Evolutionary conservation across 1,140 invertebrate species (phyloP).

Genomic region (Kradibia gibbosae): DNA sequence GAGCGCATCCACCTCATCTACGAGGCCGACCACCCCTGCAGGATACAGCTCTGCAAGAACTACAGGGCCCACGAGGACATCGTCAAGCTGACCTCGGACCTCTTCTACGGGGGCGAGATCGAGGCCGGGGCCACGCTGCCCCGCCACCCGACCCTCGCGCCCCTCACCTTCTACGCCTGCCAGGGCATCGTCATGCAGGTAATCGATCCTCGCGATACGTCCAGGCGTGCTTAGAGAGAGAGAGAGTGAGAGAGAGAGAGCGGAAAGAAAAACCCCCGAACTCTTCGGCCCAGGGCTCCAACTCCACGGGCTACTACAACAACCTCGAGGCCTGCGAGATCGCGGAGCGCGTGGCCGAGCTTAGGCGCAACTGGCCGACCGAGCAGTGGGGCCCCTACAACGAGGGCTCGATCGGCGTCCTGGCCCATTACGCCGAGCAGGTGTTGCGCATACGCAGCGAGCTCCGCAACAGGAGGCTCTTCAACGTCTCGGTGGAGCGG

Average conservation of each 20-base stretch:
- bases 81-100: conserved; percentile 84
- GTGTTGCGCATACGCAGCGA: conserved; percentile 84
- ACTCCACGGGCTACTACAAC: conserved; percentile 90
- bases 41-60: conserved; percentile 88
- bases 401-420: conserved; percentile 86
- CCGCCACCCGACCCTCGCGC: conserved; percentile 79
- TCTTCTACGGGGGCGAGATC: conserved; percentile 87
- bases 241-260: not conserved
- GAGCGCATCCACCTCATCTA: conserved; percentile 88
- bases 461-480: conserved; percentile 81
- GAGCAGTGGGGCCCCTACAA: conserved; percentile 81
- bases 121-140: conserved; percentile 80
- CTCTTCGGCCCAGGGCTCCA: conserved; percentile 75
- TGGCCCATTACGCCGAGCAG: conserved; percentile 90
- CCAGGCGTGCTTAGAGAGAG: not conserved
- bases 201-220: not conserved
- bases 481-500: conserved; percentile 86
- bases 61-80: conserved; percentile 90
- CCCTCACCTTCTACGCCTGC: conserved; percentile 88
- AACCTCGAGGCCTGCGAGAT: conserved; percentile 87
- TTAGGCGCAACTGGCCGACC: conserved; percentile 81
- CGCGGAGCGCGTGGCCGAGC: conserved; percentile 80
- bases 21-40: conserved; percentile 82
- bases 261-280: not conserved
- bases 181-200: conserved; percentile 82